Evolutionary conservation across 1,140 invertebrate species (phyloP).

Genomic region (Zaprionus ornatus): DNA sequence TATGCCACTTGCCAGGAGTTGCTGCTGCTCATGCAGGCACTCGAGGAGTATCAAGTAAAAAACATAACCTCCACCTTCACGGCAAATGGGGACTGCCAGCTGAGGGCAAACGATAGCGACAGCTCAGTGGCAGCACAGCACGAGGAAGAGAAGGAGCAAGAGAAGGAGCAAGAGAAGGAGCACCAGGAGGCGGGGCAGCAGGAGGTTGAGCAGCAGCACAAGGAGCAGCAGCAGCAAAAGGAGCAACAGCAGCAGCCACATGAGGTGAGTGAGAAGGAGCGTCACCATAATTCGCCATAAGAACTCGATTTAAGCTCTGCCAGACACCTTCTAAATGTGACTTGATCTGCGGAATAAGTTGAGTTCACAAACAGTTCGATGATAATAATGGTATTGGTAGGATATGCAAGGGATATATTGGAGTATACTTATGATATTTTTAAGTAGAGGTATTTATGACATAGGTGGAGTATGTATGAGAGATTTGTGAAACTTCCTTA

Average conservation of each 20-base stretch:
- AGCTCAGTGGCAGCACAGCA: background rate
- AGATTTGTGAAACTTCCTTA: too few species aligned
- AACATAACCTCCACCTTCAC: slow-evolving; percentile 3
- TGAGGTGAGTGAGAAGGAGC: slow-evolving; percentile 1
- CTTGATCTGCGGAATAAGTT: background rate
- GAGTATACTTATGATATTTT: too few species aligned
- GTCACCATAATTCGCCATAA: background rate
- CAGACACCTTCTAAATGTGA: background rate
- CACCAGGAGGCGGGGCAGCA: background rate
- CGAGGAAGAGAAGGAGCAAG: background rate
- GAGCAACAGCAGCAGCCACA: background rate
- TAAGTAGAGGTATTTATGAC: background rate
- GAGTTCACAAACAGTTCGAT: background rate
- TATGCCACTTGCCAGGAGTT: slow-evolving; percentile 72
- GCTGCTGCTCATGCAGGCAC: slow-evolving; percentile 31
- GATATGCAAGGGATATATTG: too few species aligned
- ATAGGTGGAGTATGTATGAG: background rate
- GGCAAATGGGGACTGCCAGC: background rate
- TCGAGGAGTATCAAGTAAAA: slow-evolving; percentile 21
- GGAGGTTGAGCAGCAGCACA: background rate
- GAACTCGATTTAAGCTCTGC: background rate
- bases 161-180: background rate
- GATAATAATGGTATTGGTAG: background rate
- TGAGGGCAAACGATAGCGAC: slow-evolving; percentile 7
- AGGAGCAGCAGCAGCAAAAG: background rate